phyloP scores from a whole-genome alignment of 1,140 invertebrate genomes.

The Lycorma delicatula region DNA sequence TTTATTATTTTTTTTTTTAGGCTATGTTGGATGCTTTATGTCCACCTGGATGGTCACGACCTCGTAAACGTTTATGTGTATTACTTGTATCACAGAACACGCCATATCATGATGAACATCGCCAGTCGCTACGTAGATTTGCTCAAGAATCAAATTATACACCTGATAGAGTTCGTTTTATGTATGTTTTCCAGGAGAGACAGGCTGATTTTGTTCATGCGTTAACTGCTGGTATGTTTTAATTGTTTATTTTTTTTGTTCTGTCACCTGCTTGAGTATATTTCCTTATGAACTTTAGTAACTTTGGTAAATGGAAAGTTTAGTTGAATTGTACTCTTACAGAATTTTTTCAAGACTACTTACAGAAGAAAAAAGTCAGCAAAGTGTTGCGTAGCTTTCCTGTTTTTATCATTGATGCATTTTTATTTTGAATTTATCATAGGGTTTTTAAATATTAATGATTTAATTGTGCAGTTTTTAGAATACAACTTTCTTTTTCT shows the following conservation, averaged over 20 bases:
- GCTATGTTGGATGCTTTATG: constrained; percentile 74
- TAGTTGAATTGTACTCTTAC: too few species aligned
- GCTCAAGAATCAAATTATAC: constrained; percentile 52
- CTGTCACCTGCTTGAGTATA: too few species aligned
- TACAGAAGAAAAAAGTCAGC: too few species aligned
- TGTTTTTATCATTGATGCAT: too few species aligned
- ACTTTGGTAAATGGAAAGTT: too few species aligned
- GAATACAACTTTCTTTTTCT: too few species aligned
- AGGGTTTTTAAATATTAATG: too few species aligned
- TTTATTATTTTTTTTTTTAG: constrained; percentile 37
- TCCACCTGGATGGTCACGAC: constrained; percentile 72
- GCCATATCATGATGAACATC: constrained; percentile 46
- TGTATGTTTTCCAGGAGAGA: constrained; percentile 76
- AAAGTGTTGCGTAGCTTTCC: too few species aligned
- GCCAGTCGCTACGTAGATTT: constrained; percentile 54
- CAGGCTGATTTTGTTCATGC: constrained; percentile 74
- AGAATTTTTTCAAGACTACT: too few species aligned
- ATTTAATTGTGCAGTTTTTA: too few species aligned
- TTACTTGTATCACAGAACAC: constrained; percentile 71
- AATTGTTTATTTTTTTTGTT: neutral
- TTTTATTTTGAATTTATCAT: too few species aligned
- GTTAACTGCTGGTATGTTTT: constrained; percentile 48
- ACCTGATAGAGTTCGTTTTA: constrained; percentile 66
- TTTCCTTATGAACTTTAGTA: too few species aligned
- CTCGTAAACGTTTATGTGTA: constrained; percentile 78